Base-by-base conservation (phyloP, 2,888 invertebrate genomes). In the Conchocele bisecta region DNA sequence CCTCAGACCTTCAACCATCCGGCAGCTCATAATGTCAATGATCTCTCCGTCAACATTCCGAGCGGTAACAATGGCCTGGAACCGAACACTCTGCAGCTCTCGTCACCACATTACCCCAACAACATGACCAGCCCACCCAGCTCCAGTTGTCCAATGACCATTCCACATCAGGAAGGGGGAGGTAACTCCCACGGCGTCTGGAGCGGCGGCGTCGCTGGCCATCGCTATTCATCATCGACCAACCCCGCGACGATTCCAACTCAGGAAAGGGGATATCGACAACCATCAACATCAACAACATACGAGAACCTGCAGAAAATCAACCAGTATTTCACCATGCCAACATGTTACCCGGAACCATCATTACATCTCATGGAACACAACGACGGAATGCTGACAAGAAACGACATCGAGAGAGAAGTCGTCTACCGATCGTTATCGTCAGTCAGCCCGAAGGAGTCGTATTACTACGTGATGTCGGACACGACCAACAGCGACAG, bases 131-230 rank as follows among this genome's bases (percentile, higher is more conserved):
- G 51, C 41, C 69, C 54, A 42, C 51, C 70, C 5, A 63, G 53
- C 57, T 53, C 73, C 58, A 73, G 64, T 51, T 35, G 58, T 44
- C 22, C 64, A 51, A 73, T 73, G 77, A 70, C 77, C 73, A 77
- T 73, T 77, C 77, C 77, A 66, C 57, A 59, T 77, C 77, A 73
- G 73, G 76, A 77, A 73, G 73, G 76, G 64, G 73, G 76, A 70
- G 60, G 66, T 61, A 67, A 41, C 61, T 68, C 75, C 71, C 68
- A 75, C 35, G 76, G 71, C 37, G 58, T 48, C 66, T 76, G 76
- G 76, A 56, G 61, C 48, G 51, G 51, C 20, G n/a, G n/a, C n/a
- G n/a, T n/a, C n/a, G n/a, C n/a, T n/a, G n/a, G n/a, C n/a, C n/a
- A n/a, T n/a, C 31, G 51, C n/a, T 35, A 51, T 51, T 51, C 51